Evolutionary conservation across 2,888 invertebrate species (phyloP).

Genomic region (Allacma fusca): DNA sequence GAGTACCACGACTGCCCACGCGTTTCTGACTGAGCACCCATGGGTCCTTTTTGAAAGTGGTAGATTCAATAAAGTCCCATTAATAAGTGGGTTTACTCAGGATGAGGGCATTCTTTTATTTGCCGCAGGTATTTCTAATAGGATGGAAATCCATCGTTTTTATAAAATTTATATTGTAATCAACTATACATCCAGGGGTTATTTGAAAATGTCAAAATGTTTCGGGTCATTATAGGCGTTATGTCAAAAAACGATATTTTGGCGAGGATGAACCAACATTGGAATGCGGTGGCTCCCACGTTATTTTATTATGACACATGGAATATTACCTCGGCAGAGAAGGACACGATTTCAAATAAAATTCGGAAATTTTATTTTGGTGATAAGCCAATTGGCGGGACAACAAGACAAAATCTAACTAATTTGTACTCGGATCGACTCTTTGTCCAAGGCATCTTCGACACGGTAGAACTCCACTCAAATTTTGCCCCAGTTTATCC

Average conservation of each 20-base stretch:
- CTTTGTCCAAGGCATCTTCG: not conserved
- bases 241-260: not conserved
- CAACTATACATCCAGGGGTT: not conserved
- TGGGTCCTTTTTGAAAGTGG: not conserved
- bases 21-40: not conserved
- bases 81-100: not conserved
- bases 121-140: not conserved
- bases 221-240: not conserved
- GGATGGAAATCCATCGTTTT: not conserved
- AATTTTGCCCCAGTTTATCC: conserved; percentile 1
- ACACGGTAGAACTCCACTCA: not conserved
- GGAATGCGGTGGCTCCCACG: not conserved
- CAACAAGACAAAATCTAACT: not conserved
- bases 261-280: too few relatives aligned
- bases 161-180: not conserved
- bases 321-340: not conserved
- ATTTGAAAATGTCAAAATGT: not conserved
- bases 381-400: too few relatives aligned
- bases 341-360: not conserved
- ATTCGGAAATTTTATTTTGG: conserved; percentile 1
- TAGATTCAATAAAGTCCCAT: not conserved
- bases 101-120: not conserved
- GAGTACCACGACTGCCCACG: not conserved
- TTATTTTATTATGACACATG: not conserved
- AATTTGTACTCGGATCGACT: conserved; percentile 6